Base-by-base conservation (phyloP, 2,797 vertebrate species). In the Esox lucius region DNA sequence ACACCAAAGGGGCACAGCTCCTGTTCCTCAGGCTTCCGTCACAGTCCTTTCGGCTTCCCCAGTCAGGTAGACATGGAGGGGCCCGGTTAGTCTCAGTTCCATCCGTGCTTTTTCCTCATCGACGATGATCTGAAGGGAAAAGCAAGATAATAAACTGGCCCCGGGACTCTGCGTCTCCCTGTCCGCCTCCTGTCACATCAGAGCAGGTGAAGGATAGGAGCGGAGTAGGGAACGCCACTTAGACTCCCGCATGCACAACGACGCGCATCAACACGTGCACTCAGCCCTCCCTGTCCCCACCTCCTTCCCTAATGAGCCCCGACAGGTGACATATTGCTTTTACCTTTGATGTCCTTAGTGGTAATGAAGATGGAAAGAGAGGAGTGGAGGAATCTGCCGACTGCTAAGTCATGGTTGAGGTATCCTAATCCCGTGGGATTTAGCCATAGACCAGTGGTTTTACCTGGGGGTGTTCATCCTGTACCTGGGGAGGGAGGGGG, bases 391-490 rank as follows among this genome's bases (percentile, higher is more conserved):
- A 17, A n/a, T 42, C n/a, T 78, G 75, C 61, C 22, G 70, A 77
- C 79, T 69, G 53, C 39, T 76, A 78, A 78, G 22, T 51, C 13
- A 26, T 19, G 15, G 33, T 12, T 35, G 7, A 59, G 66, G 84
- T 80, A 83, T 83, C 66, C 66, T 56, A 75, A 74, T 84, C 84
- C 70, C 72, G 73, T 61, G 72, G 70, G 79, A 48, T n/a, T 15
- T 33, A 6, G 22, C 39, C 68, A 69, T 24, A 13, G 70, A 81
- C 42, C 42, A 3, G 9, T 46, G 9, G 42, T 46, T 46, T 1
- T 46, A 46, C 42, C 42, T 7, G 42, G 42, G 9, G 42, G 9
- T 6, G 46, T 4, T 46, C 42, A 11, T 13, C 42, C 12, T 11
- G 8, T 2, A 46, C 42, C 12, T 12, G 1, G 11, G 12, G 35